Evolutionary conservation across 2,113 vertebrate genomes (phyloP).

Genomic region (Pseudorectes ferrugineus): DNA sequence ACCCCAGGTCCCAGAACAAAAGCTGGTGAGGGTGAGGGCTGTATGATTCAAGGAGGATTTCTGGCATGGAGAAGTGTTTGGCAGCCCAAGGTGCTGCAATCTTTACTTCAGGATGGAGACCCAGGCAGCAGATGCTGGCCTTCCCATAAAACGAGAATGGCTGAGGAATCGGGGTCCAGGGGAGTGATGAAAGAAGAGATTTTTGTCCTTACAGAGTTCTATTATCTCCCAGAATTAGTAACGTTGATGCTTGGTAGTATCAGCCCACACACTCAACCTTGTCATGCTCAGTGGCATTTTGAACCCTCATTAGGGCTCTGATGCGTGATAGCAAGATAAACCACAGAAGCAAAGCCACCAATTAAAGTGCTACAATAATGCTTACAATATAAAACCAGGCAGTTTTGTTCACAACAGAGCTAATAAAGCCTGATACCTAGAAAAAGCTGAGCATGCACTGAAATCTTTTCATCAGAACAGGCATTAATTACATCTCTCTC

Average conservation of each 20-base stretch:
- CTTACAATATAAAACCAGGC: background rate
- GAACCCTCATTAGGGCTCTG: background rate
- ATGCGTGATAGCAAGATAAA: background rate
- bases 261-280: background rate
- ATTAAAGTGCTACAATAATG: background rate
- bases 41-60: background rate
- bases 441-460: background rate
- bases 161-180: background rate
- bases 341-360: background rate
- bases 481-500: constrained; percentile 26
- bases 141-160: background rate
- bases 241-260: background rate
- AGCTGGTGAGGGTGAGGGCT: background rate
- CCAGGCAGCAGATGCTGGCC: background rate
- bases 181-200: background rate
- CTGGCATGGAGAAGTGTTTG: background rate
- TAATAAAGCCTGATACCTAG: background rate
- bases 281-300: background rate
- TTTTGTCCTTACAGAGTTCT: background rate
- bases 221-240: background rate
- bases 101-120: background rate
- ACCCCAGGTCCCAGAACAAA: background rate
- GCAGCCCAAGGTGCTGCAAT: background rate
- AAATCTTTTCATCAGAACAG: constrained; percentile 10
- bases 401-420: background rate